A percentile compares a stretch with the other conserved stretches of the same genome.
These are phyloP conservation scores for Amphipoea oculea DNA, from an alignment of 2,888 invertebrate genomes.

Conservation along the genomic window DNA sequence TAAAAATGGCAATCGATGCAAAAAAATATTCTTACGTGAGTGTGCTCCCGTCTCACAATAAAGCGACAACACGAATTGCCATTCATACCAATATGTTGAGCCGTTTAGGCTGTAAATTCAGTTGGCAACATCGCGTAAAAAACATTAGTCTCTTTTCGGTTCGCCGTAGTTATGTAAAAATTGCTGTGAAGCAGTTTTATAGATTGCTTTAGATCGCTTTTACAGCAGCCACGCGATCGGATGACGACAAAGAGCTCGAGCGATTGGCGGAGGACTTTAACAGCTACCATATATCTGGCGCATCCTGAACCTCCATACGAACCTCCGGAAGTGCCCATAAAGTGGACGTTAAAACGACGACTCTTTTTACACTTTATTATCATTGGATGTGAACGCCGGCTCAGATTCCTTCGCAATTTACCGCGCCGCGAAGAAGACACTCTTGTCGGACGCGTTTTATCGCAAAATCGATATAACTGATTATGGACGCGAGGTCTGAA, in stretches of 20 bases:
- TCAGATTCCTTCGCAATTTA: conserved; percentile 89
- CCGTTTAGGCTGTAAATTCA: conserved; percentile 44
- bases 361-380: conserved; percentile 91
- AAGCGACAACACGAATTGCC: conserved; percentile 26
- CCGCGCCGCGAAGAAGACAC: conserved; percentile 81
- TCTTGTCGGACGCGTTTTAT: conserved; percentile 85
- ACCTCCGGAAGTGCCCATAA: conserved; percentile 88
- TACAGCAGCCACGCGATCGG: conserved; percentile 70
- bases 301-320: conserved; percentile 85
- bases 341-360: conserved; percentile 89
- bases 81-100: conserved; percentile 44
- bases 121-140: conserved; percentile 48
- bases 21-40: conserved; percentile 16
- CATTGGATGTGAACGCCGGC: conserved; percentile 89
- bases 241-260: conserved; percentile 75
- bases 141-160: conserved; percentile 44
- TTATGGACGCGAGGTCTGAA: conserved; percentile 81
- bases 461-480: conserved; percentile 87
- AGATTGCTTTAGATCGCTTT: conserved; percentile 62
- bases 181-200: conserved; percentile 68
- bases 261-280: conserved; percentile 83
- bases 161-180: conserved; percentile 63
- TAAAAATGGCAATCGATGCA: conserved; percentile 23
- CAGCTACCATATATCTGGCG: conserved; percentile 83
- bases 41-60: conserved; percentile 26